Percentiles rank a stretch among this genome's conserved stretches.
Evolutionary conservation across 2,888 invertebrate species (phyloP).

Genomic region (Cordilura impudica): DNA sequence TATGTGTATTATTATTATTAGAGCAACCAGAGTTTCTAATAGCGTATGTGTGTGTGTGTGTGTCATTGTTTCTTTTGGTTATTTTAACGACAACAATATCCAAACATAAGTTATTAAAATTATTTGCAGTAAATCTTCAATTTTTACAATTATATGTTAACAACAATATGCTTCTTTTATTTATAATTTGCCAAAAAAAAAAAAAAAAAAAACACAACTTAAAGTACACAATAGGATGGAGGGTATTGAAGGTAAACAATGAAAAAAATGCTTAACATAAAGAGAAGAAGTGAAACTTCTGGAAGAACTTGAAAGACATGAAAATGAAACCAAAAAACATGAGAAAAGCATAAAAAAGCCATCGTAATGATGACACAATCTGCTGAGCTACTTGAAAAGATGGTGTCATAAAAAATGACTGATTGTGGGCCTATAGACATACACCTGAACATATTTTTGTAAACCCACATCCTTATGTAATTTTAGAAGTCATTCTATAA

Average conservation of each 20-base stretch:
- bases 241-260: conserved; percentile 2
- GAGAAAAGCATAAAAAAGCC: not conserved
- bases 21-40: not conserved
- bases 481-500: no score
- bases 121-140: conserved; percentile 32
- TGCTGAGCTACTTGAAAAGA: conserved; percentile 16
- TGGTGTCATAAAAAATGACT: conserved; percentile 4
- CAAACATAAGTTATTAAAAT: conserved; percentile 19
- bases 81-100: not conserved
- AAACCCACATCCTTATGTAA: no score
- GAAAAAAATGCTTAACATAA: conserved; percentile 19
- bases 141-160: conserved; percentile 27
- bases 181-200: conserved; percentile 6
- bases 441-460: no score
- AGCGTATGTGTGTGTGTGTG: not conserved
- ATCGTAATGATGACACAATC: conserved; percentile 31
- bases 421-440: no score
- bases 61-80: not conserved
- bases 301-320: not conserved
- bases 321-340: not conserved
- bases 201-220: not conserved
- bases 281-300: no score
- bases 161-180: conserved; percentile 28
- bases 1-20: no score
- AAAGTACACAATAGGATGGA: not conserved